Evolutionary conservation across 2,888 invertebrate species (phyloP).

Genomic region (Punctoribates punctum): DNA sequence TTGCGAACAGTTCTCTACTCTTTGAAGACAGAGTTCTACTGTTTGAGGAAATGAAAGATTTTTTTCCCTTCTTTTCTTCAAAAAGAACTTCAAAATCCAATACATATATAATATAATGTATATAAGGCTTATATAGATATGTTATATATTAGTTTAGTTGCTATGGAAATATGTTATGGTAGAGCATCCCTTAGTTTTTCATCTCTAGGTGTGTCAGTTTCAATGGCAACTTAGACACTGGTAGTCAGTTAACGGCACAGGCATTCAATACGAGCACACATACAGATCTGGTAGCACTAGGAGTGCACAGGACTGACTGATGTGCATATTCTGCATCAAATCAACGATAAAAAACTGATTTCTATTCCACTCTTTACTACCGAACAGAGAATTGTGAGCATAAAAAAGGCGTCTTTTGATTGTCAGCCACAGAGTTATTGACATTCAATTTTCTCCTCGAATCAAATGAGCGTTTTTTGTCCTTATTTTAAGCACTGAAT

Average conservation of each 20-base stretch:
- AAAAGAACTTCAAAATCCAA: too few relatives aligned
- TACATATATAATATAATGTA: too few relatives aligned
- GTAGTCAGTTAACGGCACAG: background rate
- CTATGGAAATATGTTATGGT: constrained; percentile 14
- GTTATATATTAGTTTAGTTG: background rate
- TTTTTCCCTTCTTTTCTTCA: too few relatives aligned
- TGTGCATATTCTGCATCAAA: constrained; percentile 22
- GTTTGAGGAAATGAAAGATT: too few relatives aligned
- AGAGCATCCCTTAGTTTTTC: constrained; percentile 7
- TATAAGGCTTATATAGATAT: background rate
- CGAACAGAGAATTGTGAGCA: background rate
- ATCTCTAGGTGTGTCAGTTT: constrained; percentile 33
- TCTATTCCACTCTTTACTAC: background rate
- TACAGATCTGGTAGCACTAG: background rate
- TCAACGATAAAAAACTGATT: constrained; percentile 18
- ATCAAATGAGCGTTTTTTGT: background rate
- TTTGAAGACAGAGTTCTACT: too few relatives aligned
- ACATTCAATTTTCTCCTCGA: background rate
- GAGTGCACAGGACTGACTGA: background rate
- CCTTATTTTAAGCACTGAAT: too few relatives aligned
- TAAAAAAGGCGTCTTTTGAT: constrained; percentile 27
- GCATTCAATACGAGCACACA: background rate
- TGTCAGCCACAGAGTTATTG: background rate
- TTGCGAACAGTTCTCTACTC: background rate
- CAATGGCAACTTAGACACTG: constrained; percentile 30